phyloP scores from a whole-genome alignment of 2,888 invertebrate species.

The Pyrochroa serraticornis region DNA sequence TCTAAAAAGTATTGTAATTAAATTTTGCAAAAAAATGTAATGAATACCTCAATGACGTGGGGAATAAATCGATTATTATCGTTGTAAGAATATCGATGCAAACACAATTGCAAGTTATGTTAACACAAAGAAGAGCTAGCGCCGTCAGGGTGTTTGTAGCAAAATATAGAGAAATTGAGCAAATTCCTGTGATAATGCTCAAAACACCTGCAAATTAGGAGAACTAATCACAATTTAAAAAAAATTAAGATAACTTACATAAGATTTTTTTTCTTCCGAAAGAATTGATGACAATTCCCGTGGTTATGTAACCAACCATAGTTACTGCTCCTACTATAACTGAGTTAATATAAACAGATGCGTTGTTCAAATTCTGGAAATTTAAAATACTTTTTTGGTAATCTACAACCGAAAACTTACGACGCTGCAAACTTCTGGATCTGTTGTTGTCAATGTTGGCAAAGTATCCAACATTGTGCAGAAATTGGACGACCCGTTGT shows the following conservation, averaged over 20 bases:
- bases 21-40: too few relatives aligned
- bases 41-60: constrained; percentile 65
- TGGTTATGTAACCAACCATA: constrained; percentile 68
- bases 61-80: constrained; percentile 67
- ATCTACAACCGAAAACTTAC: neutral
- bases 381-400: constrained; percentile 1
- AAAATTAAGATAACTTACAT: too few relatives aligned
- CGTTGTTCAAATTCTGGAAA: constrained; percentile 43
- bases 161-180: constrained; percentile 63
- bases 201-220: constrained; percentile 40
- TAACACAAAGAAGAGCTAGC: constrained; percentile 62
- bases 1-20: constrained; percentile 3
- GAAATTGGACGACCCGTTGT: constrained; percentile 6
- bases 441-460: constrained; percentile 26
- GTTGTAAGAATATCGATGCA: constrained; percentile 65
- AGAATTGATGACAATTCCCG: constrained; percentile 59
- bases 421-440: constrained; percentile 27
- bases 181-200: constrained; percentile 49
- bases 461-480: constrained; percentile 55
- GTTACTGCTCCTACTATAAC: constrained; percentile 68
- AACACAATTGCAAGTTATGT: constrained; percentile 62
- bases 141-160: constrained; percentile 61
- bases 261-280: constrained; percentile 61
- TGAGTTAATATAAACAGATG: constrained; percentile 68
- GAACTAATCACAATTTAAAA: neutral